Percentiles rank a stretch among this genome's conserved stretches.
These are phyloP conservation scores for Gymnoscelis rufifasciata DNA, from an alignment of 2,888 invertebrate species.

Conservation along the genomic window DNA sequence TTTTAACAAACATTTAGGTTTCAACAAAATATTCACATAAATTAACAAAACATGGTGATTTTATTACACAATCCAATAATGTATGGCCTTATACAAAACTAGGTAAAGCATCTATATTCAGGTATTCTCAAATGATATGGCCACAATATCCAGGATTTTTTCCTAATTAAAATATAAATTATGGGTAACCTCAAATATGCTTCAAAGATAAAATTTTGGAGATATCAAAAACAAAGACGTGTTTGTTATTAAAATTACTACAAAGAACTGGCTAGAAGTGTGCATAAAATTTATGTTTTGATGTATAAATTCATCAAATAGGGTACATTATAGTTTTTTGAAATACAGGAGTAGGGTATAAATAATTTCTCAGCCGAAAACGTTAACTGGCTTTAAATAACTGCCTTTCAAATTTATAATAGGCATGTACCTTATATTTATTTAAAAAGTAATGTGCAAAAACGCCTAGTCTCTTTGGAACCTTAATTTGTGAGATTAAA, in stretches of 20 bases:
- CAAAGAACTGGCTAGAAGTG: no score
- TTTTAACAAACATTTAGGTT: constrained; percentile 12
- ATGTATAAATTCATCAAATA: no score
- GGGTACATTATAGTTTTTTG: no score
- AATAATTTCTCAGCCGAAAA: neutral
- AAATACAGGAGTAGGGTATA: no score
- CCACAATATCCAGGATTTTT: neutral
- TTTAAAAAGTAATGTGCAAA: constrained; percentile 11
- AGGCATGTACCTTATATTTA: constrained; percentile 5
- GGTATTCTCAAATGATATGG: constrained; percentile 48
- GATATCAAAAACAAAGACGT: no score
- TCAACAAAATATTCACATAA: neutral
- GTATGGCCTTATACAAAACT: neutral
- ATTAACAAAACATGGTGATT: neutral
- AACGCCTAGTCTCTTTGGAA: constrained; percentile 19
- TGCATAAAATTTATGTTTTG: no score
- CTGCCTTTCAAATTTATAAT: constrained; percentile 3
- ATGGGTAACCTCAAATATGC: no score
- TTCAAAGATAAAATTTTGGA: no score
- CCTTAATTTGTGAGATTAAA: constrained; percentile 36
- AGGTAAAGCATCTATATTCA: neutral
- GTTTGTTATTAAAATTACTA: no score
- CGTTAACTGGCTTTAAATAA: neutral
- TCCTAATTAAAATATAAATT: no score
- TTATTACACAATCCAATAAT: no score